Conservation (phyloP, 2,888 invertebrate genomes). For the Orchesella flavescens region DNA sequence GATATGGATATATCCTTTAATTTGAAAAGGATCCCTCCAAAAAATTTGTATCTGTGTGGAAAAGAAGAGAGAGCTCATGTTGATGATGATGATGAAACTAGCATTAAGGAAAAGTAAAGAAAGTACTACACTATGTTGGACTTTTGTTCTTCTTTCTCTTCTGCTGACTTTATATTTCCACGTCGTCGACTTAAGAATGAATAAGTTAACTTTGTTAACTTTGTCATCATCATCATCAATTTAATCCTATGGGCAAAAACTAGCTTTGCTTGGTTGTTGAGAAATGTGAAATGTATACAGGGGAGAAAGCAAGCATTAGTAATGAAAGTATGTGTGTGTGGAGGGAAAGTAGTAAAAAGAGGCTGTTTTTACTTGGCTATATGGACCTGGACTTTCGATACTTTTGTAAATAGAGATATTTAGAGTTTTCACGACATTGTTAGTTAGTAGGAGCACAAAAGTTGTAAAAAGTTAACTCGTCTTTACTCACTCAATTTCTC, state of each 20-base stretch:
- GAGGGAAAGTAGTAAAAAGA: slow-evolving; percentile 35
- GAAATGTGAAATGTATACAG: slow-evolving; percentile 3
- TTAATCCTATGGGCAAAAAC: slow-evolving; percentile 50
- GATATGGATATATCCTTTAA: slow-evolving; percentile 11
- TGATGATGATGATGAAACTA: too few species aligned
- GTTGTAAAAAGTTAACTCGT: slow-evolving; percentile 52
- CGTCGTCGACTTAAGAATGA: slow-evolving; percentile 34
- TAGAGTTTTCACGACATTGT: slow-evolving; percentile 37
- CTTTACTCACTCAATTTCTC: slow-evolving; percentile 44
- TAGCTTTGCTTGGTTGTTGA: background rate
- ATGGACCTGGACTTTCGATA: slow-evolving; percentile 24
- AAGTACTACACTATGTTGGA: background rate
- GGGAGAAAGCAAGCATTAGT: background rate
- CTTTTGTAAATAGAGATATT: slow-evolving; percentile 54
- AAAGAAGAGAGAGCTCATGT: background rate
- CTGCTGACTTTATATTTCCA: slow-evolving; percentile 18
- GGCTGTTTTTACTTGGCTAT: background rate
- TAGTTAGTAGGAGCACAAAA: slow-evolving; percentile 28
- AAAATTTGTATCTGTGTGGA: background rate
- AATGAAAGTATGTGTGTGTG: slow-evolving; percentile 14
- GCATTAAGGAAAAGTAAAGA: too few species aligned
- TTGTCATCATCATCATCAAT: slow-evolving; percentile 48
- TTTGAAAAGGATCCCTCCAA: slow-evolving; percentile 30
- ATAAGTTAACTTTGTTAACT: slow-evolving; percentile 52
- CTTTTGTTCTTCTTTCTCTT: slow-evolving; percentile 16